Evolutionary conservation across 2,797 vertebrate species (phyloP).

Genomic region (Odontamblyopus lacepedii): DNA sequence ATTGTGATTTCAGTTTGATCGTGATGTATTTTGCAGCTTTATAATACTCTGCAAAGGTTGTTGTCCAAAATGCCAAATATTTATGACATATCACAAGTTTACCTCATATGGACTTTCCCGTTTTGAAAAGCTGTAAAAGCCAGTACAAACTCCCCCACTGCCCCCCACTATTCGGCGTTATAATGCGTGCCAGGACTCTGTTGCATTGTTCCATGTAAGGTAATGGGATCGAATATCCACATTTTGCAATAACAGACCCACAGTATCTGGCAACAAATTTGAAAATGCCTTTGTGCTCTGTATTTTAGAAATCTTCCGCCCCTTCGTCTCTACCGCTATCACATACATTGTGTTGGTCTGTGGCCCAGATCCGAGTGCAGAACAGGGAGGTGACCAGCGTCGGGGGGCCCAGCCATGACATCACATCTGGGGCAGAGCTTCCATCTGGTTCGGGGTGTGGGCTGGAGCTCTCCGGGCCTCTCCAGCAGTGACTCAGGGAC

Average conservation of each 20-base stretch:
- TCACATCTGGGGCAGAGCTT: conserved; percentile 66
- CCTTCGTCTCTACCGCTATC: conserved; percentile 12
- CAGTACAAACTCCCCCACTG: conserved; percentile 19
- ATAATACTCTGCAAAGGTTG: not conserved
- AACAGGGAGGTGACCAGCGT: conserved; percentile 57
- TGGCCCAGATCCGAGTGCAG: conserved; percentile 29
- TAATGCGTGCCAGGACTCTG: conserved; percentile 21
- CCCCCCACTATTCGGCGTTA: conserved; percentile 22
- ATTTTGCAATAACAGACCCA: conserved; percentile 36
- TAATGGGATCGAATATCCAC: conserved; percentile 44
- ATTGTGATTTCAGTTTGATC: no score
- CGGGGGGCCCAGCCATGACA: conserved; percentile 72
- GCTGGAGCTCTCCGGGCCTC: conserved; percentile 69
- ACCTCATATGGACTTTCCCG: not conserved
- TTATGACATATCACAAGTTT: not conserved
- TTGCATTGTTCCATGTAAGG: conserved; percentile 24
- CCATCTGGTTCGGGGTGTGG: conserved; percentile 81
- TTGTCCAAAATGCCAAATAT: not conserved
- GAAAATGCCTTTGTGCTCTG: conserved; percentile 24
- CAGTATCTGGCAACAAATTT: conserved; percentile 31
- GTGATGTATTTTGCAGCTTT: no score
- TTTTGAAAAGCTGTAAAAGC: not conserved
- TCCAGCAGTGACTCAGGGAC: conserved; percentile 72
- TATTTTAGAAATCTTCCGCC: not conserved
- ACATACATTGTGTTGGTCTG: conserved; percentile 41